phyloP scores from a whole-genome alignment of 2,888 invertebrate species.

The Drosophila colorata region DNA sequence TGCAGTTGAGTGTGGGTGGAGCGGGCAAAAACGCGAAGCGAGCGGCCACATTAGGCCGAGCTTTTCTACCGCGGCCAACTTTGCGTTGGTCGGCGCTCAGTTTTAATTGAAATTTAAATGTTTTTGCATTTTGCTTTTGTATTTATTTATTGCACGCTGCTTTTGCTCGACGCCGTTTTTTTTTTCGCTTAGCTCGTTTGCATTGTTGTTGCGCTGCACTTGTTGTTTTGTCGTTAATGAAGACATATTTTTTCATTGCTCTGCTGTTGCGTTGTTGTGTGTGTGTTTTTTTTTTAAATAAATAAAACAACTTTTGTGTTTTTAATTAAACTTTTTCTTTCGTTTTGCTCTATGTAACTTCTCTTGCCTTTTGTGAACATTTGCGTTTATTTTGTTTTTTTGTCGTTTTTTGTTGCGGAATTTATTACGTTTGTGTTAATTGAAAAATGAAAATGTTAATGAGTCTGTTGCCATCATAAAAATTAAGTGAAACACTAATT shows the following conservation, averaged over 20 bases:
- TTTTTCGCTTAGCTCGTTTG: conserved; percentile 39
- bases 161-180: conserved; percentile 28
- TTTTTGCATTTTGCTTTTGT: conserved; percentile 70
- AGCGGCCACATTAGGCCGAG: conserved; percentile 62
- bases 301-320: conserved; percentile 78
- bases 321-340: conserved; percentile 79
- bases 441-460: conserved; percentile 82
- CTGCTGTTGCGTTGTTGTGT: conserved; percentile 23
- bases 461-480: conserved; percentile 73
- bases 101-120: conserved; percentile 82
- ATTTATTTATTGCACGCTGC: conserved; percentile 64
- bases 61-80: conserved; percentile 40
- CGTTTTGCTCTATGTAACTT: conserved; percentile 43
- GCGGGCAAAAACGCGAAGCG: not conserved
- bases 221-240: conserved; percentile 74
- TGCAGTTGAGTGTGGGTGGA: conserved; percentile 25
- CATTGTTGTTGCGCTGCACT: conserved; percentile 62
- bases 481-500: conserved; percentile 77
- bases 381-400: conserved; percentile 38
- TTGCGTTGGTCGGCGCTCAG: conserved; percentile 33
- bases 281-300: conserved; percentile 58
- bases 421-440: conserved; percentile 82
- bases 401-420: conserved; percentile 49
- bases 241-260: conserved; percentile 78
- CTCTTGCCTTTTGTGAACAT: conserved; percentile 63